A percentile compares a stretch with the other conserved stretches of the same genome.
Evolutionary conservation across 2,888 invertebrate genomes (phyloP).

Genomic region (Habroteleia sp.): DNA sequence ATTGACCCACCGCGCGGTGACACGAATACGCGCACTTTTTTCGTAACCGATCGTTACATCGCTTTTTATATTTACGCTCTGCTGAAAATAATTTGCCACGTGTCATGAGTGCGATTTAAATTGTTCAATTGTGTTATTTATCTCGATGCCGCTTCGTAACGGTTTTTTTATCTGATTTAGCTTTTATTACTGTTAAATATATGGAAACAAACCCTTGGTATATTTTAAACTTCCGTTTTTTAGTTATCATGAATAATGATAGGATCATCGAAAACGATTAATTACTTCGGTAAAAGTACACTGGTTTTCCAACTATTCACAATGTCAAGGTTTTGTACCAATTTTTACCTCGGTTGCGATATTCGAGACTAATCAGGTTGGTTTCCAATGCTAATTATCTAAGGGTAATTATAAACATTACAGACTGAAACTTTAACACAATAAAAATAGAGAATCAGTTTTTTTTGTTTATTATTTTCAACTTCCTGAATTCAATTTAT

Average conservation of each 20-base stretch:
- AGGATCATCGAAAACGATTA: slow-evolving; percentile 5
- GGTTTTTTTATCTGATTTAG: not conserved
- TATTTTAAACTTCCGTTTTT: not conserved
- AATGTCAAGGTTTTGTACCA: slow-evolving; percentile 42
- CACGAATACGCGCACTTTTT: slow-evolving; percentile 11
- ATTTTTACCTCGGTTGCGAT: slow-evolving; percentile 8
- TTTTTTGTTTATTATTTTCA: no score
- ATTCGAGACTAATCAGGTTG: no score
- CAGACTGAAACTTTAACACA: no score
- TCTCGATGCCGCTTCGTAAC: no score
- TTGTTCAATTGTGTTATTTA: slow-evolving; percentile 1
- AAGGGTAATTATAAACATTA: slow-evolving; percentile 5
- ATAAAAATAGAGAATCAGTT: no score
- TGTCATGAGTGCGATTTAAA: not conserved
- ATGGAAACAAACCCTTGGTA: not conserved
- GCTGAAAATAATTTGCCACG: slow-evolving; percentile 8
- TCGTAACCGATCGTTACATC: not conserved
- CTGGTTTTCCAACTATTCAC: slow-evolving; percentile 1
- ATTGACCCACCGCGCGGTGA: slow-evolving; percentile 19
- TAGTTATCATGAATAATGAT: not conserved
- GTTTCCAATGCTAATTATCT: no score
- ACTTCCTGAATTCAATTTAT: no score
- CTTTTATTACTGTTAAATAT: not conserved
- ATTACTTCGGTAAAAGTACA: slow-evolving; percentile 15
- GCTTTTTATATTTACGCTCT: slow-evolving; percentile 1